Base-by-base conservation (phyloP, 2,888 invertebrate genomes). In the Drosophila infuscata region DNA sequence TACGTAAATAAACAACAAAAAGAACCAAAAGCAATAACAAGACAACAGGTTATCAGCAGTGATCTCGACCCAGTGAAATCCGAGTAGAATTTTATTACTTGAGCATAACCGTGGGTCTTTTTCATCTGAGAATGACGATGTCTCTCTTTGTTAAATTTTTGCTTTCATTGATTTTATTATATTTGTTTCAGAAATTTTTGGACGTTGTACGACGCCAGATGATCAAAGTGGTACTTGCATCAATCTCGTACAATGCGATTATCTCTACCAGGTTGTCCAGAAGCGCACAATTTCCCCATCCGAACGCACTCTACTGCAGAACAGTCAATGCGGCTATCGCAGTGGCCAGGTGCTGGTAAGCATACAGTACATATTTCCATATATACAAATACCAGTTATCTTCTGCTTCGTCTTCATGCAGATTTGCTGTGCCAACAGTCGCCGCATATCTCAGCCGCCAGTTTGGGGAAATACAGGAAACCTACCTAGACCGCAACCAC, bases 281-380 rank as follows among this genome's bases (percentile, higher is more conserved):
- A 78, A 64, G 9, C 69, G 53, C 1, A 56, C 70, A 2, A 20
- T 91, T 11, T 61, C 81, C 0, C 6, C 61, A 1, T 49, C 62
- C 17, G 81, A 90, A 15, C 85, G 82, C 15, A 11, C 0, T 6
- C 94, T 94, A 66, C 92, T 97, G 48, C 93, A 94, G 58, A 92
- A 92, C 49, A 94, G 96, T 9, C 95, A 95, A 76, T 97, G 97
- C 86, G 96, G 96, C 2, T 96, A 95, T 83, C 92, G 94, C 1
- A 94, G 94, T 0, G 90, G 84, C 8, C 88, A 85, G 35, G 90
- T 92, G 17, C 58, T 88, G 49, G 91, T 79, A 11, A 64, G 75
- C 64, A 35, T 30, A 3, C 29, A 25, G n/a, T 29, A 41, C 2
- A n/a, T 41, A 46, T 33, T 25, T 15, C 3, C 2, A 20, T 46